phyloP scores from a whole-genome alignment of 2,888 invertebrate species.

The Abscondita cerata region DNA sequence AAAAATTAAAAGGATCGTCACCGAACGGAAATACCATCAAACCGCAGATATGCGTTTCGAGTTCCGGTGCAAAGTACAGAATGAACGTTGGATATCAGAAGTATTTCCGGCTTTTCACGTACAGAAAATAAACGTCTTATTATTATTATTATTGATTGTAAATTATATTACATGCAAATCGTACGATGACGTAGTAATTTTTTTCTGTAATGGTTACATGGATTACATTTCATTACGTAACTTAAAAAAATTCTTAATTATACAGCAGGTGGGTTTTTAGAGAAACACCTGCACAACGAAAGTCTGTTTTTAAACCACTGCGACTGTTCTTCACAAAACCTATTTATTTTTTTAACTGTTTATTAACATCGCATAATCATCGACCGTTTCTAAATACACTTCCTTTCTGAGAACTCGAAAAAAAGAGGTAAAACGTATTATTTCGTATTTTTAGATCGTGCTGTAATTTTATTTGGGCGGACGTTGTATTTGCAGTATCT shows the following conservation, averaged over 20 bases:
- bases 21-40: slow-evolving; percentile 29
- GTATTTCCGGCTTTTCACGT: slow-evolving; percentile 13
- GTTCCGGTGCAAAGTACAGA: slow-evolving; percentile 15
- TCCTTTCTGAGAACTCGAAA: slow-evolving; percentile 16
- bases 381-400: slow-evolving; percentile 15
- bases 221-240: slow-evolving; percentile 18
- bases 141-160: slow-evolving; percentile 7
- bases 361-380: slow-evolving; percentile 14
- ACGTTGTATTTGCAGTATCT: no score
- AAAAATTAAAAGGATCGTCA: slow-evolving; percentile 3
- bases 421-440: slow-evolving; percentile 2
- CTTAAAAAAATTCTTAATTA: slow-evolving; percentile 17
- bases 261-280: slow-evolving; percentile 22
- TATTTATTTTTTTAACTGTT: slow-evolving; percentile 8
- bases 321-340: neutral
- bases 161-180: slow-evolving; percentile 5
- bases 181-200: slow-evolving; percentile 3
- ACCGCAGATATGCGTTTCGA: slow-evolving; percentile 26
- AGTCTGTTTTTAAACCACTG: slow-evolving; percentile 25
- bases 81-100: slow-evolving; percentile 12
- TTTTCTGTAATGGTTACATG: slow-evolving; percentile 5
- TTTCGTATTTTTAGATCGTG: no score
- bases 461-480: no score
- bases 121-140: neutral
- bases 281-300: slow-evolving; percentile 30